A percentile compares a stretch with the other conserved stretches of the same genome.
These are phyloP conservation scores for Drosophila busckii DNA, from an alignment of 1,140 invertebrate genomes.

Conservation along the genomic window DNA sequence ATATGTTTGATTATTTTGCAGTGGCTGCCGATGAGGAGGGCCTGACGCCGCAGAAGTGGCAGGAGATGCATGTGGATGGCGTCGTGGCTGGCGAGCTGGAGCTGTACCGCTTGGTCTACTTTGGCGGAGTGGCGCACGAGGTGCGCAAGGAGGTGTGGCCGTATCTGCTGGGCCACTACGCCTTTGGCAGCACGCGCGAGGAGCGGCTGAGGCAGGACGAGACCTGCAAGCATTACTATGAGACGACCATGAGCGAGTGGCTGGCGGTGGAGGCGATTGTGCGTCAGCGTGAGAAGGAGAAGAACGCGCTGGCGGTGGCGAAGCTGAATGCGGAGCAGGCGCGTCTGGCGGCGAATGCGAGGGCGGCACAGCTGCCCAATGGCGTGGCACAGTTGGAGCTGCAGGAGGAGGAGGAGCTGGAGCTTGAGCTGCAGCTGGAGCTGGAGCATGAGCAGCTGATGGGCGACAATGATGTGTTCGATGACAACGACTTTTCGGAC, in stretches of 20 bases:
- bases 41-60: conserved; percentile 85
- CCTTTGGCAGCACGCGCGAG: conserved; percentile 86
- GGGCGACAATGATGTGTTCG: conserved; percentile 64
- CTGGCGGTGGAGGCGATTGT: conserved; percentile 95
- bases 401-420: conserved; percentile 75
- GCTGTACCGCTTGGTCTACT: conserved; percentile 91
- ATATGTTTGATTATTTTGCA: conserved; percentile 33
- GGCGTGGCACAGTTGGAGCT: conserved; percentile 54
- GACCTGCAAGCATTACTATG: conserved; percentile 86
- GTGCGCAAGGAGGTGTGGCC: conserved; percentile 94
- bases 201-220: conserved; percentile 85
- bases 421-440: conserved; percentile 51
- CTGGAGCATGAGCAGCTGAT: conserved; percentile 15
- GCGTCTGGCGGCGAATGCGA: conserved; percentile 40
- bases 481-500: conserved; percentile 76
- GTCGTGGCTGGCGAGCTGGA: conserved; percentile 82
- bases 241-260: conserved; percentile 96
- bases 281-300: conserved; percentile 88
- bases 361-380: conserved; percentile 40
- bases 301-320: conserved; percentile 83
- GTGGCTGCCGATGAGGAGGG: conserved; percentile 82
- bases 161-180: conserved; percentile 92
- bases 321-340: conserved; percentile 81
- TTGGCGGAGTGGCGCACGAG: conserved; percentile 90
- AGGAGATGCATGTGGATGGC: conserved; percentile 82